Base-by-base conservation (phyloP, 53 echinoderm and acorn worm genomes). In the Mesocentrotus franciscanus region DNA sequence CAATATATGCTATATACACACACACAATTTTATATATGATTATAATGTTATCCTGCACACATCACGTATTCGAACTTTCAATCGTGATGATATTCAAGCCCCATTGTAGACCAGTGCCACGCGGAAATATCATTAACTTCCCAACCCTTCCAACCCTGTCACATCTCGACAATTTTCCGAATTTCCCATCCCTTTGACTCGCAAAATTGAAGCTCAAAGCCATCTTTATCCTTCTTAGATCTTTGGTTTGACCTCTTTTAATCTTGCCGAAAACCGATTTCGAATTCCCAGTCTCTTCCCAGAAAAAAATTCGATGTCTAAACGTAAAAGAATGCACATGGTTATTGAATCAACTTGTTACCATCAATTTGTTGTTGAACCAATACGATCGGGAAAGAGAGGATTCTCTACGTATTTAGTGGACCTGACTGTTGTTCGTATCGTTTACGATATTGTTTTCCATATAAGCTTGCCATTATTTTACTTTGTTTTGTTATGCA, bases 131-230 rank as follows among this genome's bases (percentile, higher is more conserved):
- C 91, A 91, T 91, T 66, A 91, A 18, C 58, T 18, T 9, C 58
- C 33, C 13, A 87, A 58, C 87, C 87, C 87, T 9, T n/a, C 33
- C 13, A 87, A 58, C 87, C 87, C 87, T 91, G 61, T 35, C 64
- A 62, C 66, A 36, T 13, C 66, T 91, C 87, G 11, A 64, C 39
- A 33, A 64, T 64, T 34, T 29, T 61, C 61, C 32, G 34, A 91
- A 91, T 64, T 91, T 91, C 66, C 91, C 66, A 91, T 91, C 91
- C 91, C 22, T 91, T 91, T 91, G 61, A 66, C 91, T 91, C 91
- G 17, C 66, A 62, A 35, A 91, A 91, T 66, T 66, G 39, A 36
- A 66, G 62, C 66, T 22, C 91, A 91, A 91, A 91, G 91, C 32
- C 61, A 91, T 91, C 66, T 91, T 64, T 64, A 61, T 24, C 91